Evolutionary conservation across 2,113 vertebrate species (phyloP), one percentile per base, ranked within the genome.

Genomic region (Leptosomus discolor): DNA sequence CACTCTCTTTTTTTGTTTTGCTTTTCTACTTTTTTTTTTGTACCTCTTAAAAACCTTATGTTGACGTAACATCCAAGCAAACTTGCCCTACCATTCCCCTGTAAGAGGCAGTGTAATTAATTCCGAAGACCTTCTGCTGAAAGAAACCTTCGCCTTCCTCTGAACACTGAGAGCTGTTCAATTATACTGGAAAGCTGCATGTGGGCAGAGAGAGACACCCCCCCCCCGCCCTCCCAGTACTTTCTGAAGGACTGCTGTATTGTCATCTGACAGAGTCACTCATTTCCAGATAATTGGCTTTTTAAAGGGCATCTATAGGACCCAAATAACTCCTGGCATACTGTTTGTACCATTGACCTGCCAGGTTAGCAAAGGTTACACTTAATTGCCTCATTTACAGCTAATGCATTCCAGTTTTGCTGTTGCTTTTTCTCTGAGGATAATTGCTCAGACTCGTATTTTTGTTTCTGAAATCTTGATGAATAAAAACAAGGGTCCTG

Each of bases 361-460:
- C 86, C 37, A 43, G 89, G 93, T 95, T 94, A 98, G 94, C 83
- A 94, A 97, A 92, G 95, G 95, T 58, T 97, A 90, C 95, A 96
- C 96, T 98, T 98, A 98, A 98, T 98, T 97, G 96, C 96, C 82
- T 98, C 94, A 93, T 97, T 98, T 98, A 95, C 96, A 95, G 96
- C 97, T 98, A 98, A 98, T 97, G 96, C 88, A 93, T 97, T 92
- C 88, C 86, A 93, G 96, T 84, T 97, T 95, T 97, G 87, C 69
- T 68, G 45, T 95, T 94, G 87, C 91, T 89, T 96, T 95, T 97
- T 91, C 92, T 67, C 6, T 2, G 16, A 87, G 88, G 54, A 95
- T 98, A 98, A 98, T 97, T 97, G 92, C 90, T 84, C 64, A 94
- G 93, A 76, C 92, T 77, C 81, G 71, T 91, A 88, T 96, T 94